Percentiles rank a stretch among this genome's conserved stretches.
These are phyloP conservation scores for Taenaris catops DNA, from an alignment of 2,888 invertebrate genomes.

Conservation along the genomic window DNA sequence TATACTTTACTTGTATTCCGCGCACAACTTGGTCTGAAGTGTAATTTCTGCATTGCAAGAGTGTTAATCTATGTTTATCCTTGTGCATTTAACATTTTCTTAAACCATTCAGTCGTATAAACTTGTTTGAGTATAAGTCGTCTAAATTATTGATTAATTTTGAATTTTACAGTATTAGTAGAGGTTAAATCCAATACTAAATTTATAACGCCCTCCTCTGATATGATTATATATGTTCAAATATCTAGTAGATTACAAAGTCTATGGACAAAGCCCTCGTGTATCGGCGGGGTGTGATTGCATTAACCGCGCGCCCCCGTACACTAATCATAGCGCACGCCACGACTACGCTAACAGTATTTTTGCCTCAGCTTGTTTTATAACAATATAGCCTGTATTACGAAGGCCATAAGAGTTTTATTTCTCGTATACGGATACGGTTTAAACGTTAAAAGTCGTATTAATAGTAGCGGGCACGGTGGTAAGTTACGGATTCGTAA, in stretches of 20 bases:
- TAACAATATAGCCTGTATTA: constrained; percentile 3
- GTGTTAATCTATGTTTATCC: no score
- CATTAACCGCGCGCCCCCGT: constrained; percentile 30
- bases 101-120: no score
- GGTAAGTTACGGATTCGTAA: constrained; percentile 10
- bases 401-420: neutral
- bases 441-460: constrained; percentile 15
- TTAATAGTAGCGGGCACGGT: constrained; percentile 11
- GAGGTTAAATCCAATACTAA: no score
- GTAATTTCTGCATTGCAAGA: no score
- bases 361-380: constrained; percentile 6
- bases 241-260: constrained; percentile 2
- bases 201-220: no score
- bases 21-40: no score
- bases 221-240: no score
- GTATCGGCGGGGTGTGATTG: constrained; percentile 28
- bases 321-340: constrained; percentile 24
- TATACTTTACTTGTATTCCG: no score
- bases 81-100: no score
- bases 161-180: no score
- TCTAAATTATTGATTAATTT: no score
- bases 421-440: neutral
- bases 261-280: constrained; percentile 4
- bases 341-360: constrained; percentile 14
- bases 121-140: no score